Evolutionary conservation across 2,113 vertebrate species (phyloP), one percentile per base, ranked within the genome.

Genomic region (pig (Sus scrofa)): DNA sequence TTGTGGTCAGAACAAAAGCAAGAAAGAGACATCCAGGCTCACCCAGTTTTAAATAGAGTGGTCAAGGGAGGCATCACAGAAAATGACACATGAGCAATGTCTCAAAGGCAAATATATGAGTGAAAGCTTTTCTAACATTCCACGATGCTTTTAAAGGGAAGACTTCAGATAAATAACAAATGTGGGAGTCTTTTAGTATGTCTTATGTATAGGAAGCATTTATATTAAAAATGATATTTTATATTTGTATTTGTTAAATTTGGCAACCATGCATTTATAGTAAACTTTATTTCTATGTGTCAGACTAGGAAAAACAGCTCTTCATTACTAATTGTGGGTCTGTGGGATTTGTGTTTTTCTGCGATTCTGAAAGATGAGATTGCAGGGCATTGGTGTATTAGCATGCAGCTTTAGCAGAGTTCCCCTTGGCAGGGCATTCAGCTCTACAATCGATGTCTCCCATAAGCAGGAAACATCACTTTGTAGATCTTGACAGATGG

Each of bases 401-500:
- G 56, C 56, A 75, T 82, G 86, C 91, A 26, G 77, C 30, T 10
- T 70, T 18, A 19, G 73, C 75, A 16, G 58, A 24, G 1, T 81
- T 85, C 89, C 93, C 86, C 77, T 86, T 88, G 93, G 71, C 95
- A 77, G 85, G 5, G 2, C 50, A 68, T 65, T 94, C 71, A 56
- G 86, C 91, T 93, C 63, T 60, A 74, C 10, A 54, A 54, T 24
- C 52, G 50, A 86, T 86, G 71, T 86, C 84, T 96, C 95, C 92
- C 96, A 92, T 32, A 97, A 95, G 97, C 90, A 86, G 77, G 34
- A 94, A 95, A 94, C 90, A 95, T 24, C 93, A 91, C 94, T 96
- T 90, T 62, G 56, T 67, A 86, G 62, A 92, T 94, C 94, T 94
- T 97, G 95, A 97, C 97, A 97, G 97, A 98, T 97, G 97, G 96